Evolutionary conservation across 2,888 invertebrate species (phyloP).

Genomic region (Meganola albula): DNA sequence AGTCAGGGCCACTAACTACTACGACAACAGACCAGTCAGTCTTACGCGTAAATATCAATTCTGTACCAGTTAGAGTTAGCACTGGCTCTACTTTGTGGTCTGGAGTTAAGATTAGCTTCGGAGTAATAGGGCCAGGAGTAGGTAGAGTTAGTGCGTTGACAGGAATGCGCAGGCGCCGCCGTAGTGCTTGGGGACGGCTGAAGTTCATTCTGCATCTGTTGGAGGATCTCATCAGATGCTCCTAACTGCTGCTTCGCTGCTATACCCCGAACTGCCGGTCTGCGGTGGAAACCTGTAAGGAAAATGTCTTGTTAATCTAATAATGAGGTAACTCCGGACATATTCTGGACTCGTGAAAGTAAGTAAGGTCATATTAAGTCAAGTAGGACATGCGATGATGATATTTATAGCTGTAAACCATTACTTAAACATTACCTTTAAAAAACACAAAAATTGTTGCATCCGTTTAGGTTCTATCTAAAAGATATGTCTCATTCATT

Average conservation of each 20-base stretch:
- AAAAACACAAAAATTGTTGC: constrained; percentile 2
- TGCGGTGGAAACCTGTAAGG: constrained; percentile 81
- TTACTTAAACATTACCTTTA: no score
- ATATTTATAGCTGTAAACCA: no score
- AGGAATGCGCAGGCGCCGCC: constrained; percentile 49
- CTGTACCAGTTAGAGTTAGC: constrained; percentile 61
- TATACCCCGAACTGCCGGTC: constrained; percentile 93
- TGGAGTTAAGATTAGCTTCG: constrained; percentile 72
- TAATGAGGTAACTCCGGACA: no score
- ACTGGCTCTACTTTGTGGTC: constrained; percentile 63
- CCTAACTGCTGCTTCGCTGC: constrained; percentile 86
- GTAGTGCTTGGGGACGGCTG: constrained; percentile 51
- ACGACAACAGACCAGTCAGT: no score
- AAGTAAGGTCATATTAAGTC: no score
- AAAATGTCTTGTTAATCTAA: constrained; percentile 1
- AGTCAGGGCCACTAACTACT: no score
- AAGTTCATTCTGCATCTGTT: constrained; percentile 87
- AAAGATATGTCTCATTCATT: no score
- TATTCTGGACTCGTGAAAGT: no score
- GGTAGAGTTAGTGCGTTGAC: constrained; percentile 56
- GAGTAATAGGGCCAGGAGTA: constrained; percentile 83
- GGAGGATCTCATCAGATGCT: constrained; percentile 87
- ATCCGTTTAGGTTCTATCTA: no score
- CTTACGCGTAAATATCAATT: no score
- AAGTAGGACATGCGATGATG: no score